Evolutionary conservation across 2,888 invertebrate genomes (phyloP).

Genomic region (Dasypogon diadema): DNA sequence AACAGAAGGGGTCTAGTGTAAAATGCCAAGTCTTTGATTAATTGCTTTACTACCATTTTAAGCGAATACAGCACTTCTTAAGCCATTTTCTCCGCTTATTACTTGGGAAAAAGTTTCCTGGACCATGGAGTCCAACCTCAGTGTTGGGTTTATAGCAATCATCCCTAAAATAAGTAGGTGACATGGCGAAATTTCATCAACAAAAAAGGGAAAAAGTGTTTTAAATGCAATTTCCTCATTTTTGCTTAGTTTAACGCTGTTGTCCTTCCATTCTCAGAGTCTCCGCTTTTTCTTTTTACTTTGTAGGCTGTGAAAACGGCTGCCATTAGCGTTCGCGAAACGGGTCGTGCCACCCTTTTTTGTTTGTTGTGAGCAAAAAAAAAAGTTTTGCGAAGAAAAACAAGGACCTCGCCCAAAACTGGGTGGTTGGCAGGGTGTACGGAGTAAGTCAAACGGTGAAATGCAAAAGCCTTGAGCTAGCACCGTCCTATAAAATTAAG

Average conservation of each 20-base stretch:
- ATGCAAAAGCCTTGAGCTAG: neutral
- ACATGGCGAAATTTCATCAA: conserved; percentile 38
- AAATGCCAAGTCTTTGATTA: conserved; percentile 38
- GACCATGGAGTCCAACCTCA: conserved; percentile 18
- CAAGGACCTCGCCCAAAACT: neutral
- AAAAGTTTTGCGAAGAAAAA: conserved; percentile 19
- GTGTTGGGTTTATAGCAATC: conserved; percentile 11
- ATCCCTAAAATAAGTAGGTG: conserved; percentile 44
- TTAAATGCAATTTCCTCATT: conserved; percentile 46
- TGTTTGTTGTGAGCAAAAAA: conserved; percentile 32
- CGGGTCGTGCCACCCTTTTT: conserved; percentile 45
- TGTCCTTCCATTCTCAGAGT: neutral
- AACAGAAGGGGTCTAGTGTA: no score
- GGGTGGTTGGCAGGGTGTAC: neutral
- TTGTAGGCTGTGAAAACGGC: conserved; percentile 3
- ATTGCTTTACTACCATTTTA: conserved; percentile 30
- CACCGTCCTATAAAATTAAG: conserved; percentile 34
- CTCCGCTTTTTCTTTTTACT: neutral
- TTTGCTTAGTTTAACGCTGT: conserved; percentile 32
- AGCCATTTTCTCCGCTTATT: conserved; percentile 26
- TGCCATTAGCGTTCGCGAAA: conserved; percentile 34
- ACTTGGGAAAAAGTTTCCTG: conserved; percentile 22
- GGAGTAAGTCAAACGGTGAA: neutral
- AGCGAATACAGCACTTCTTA: conserved; percentile 32
- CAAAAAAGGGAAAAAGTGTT: conserved; percentile 36